A percentile compares a stretch with the other conserved stretches of the same genome.
Conservation (phyloP, 2,797 vertebrate species). For the Lagodon rhomboides region DNA sequence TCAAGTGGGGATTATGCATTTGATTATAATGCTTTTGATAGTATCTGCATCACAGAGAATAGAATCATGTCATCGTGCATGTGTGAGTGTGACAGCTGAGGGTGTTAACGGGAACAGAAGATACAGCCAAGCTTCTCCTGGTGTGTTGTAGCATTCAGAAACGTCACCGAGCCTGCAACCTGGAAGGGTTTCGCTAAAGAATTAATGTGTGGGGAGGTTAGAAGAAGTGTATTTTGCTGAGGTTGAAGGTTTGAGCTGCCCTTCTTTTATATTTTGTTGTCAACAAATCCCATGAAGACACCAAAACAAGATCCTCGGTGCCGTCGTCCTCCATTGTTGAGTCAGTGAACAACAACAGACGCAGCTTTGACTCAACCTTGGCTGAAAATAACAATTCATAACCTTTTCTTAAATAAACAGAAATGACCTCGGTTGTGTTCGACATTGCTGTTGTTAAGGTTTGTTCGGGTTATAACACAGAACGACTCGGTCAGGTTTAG, state of each 20-base stretch:
- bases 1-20: slow-evolving; percentile 46
- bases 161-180: neutral
- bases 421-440: no score
- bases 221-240: neutral
- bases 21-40: slow-evolving; percentile 62
- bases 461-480: neutral
- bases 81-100: slow-evolving; percentile 38
- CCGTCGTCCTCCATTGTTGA: neutral
- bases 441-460: neutral
- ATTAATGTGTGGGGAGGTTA: neutral
- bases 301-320: neutral
- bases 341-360: neutral
- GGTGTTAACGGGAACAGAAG: neutral
- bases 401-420: neutral
- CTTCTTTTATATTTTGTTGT: neutral
- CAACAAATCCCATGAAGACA: neutral
- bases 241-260: neutral
- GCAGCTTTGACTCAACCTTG: neutral
- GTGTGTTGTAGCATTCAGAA: neutral
- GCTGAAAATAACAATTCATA: neutral
- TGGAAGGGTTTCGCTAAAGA: neutral
- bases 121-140: neutral
- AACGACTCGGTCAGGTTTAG: neutral
- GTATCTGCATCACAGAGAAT: slow-evolving; percentile 57
- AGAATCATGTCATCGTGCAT: slow-evolving; percentile 37